phyloP scores from a whole-genome alignment of 2,888 invertebrate genomes.

The Ditula angustiorana region DNA sequence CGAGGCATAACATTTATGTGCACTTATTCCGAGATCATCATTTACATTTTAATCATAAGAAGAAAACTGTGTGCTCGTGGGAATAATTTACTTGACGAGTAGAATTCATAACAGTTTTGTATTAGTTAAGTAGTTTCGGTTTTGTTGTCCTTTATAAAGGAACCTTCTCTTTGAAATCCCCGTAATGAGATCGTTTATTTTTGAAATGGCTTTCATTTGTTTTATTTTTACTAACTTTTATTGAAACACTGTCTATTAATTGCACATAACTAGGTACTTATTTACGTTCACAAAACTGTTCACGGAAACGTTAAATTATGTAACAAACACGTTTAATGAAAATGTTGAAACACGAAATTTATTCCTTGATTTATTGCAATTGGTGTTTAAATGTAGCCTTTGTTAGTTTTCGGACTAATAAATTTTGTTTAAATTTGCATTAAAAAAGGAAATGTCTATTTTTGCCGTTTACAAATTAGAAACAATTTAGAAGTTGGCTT shows the following conservation, averaged over 20 bases:
- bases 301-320: neutral
- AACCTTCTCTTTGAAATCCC: too few species aligned
- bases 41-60: slow-evolving; percentile 25
- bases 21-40: slow-evolving; percentile 34
- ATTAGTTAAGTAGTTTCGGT: neutral
- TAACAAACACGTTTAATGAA: neutral
- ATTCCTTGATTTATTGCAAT: neutral
- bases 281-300: neutral
- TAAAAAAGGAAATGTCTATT: neutral
- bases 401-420: neutral
- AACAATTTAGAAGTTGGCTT: neutral
- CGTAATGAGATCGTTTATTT: too few species aligned
- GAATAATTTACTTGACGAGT: neutral
- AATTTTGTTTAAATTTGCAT: neutral
- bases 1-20: slow-evolving; percentile 53
- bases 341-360: neutral
- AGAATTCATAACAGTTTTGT: neutral
- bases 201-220: too few species aligned
- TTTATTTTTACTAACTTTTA: too few species aligned
- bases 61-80: slow-evolving; percentile 1
- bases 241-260: too few species aligned
- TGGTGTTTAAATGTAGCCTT: neutral
- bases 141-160: neutral
- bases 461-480: neutral
- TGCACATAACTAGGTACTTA: too few species aligned